Conservation (phyloP, 2,113 vertebrate species). For the Anhinga rufa region DNA sequence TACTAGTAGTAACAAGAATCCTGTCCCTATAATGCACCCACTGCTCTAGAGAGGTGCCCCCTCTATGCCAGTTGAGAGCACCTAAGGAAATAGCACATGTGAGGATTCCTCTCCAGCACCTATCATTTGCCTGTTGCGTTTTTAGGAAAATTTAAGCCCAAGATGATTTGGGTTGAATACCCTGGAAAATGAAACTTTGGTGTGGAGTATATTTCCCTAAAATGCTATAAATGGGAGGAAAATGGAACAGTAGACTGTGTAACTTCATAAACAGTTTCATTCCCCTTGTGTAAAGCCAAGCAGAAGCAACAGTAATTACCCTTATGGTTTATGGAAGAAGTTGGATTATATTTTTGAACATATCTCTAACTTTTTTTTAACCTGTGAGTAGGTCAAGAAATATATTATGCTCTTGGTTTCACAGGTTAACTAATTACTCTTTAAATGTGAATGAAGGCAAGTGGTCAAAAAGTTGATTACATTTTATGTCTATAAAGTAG, state of each 20-base stretch:
- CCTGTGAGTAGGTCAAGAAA: neutral
- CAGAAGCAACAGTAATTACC: neutral
- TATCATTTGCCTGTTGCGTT: neutral
- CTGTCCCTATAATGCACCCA: neutral
- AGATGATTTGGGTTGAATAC: neutral
- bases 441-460: neutral
- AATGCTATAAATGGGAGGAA: neutral
- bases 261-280: neutral
- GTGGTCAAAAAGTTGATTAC: neutral
- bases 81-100: fast-evolving
- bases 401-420: neutral
- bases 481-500: neutral
- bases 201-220: neutral
- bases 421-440: neutral
- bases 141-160: neutral
- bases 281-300: neutral
- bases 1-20: neutral
- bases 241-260: neutral
- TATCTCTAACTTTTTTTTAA: neutral
- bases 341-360: neutral
- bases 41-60: neutral
- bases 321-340: neutral
- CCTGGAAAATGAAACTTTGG: neutral
- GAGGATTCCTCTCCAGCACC: neutral
- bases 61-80: neutral